Conservation (phyloP, 2,113 vertebrate genomes). For the Thymallus thymallus region DNA sequence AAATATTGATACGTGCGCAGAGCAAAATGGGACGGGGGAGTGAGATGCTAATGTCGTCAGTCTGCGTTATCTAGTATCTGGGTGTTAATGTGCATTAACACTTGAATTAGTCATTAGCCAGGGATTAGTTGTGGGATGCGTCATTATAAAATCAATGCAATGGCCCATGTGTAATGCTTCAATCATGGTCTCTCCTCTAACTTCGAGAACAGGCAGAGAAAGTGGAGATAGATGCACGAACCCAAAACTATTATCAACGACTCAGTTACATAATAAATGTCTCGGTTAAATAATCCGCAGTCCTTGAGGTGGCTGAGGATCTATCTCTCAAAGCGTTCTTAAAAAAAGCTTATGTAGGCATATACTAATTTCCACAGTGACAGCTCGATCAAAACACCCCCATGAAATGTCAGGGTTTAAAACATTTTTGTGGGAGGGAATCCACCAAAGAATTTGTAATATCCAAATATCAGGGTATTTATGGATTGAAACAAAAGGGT, state of each 20-base stretch:
- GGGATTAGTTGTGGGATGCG: neutral
- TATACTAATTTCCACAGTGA: conserved; percentile 9
- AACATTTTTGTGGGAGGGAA: neutral
- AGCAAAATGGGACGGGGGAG: neutral
- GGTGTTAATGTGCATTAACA: conserved; percentile 13
- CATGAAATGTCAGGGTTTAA: conserved; percentile 3
- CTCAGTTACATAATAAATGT: no score
- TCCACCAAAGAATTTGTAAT: neutral
- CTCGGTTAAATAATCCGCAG: no score
- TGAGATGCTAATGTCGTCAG: neutral
- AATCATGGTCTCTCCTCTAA: no score
- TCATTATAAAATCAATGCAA: neutral
- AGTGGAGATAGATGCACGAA: no score
- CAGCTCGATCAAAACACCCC: conserved; percentile 14
- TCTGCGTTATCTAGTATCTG: neutral
- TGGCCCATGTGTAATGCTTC: no score
- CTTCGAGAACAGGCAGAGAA: no score
- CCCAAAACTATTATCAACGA: no score
- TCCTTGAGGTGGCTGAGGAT: no score
- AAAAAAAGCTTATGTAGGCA: neutral
- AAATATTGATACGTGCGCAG: conserved; percentile 23
- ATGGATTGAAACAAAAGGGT: neutral
- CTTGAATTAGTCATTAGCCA: conserved; percentile 4
- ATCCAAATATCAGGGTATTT: conserved; percentile 1
- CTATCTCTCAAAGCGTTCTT: no score